phyloP scores from a whole-genome alignment of 1,140 invertebrate genomes.

The Drosophila eugracilis region DNA sequence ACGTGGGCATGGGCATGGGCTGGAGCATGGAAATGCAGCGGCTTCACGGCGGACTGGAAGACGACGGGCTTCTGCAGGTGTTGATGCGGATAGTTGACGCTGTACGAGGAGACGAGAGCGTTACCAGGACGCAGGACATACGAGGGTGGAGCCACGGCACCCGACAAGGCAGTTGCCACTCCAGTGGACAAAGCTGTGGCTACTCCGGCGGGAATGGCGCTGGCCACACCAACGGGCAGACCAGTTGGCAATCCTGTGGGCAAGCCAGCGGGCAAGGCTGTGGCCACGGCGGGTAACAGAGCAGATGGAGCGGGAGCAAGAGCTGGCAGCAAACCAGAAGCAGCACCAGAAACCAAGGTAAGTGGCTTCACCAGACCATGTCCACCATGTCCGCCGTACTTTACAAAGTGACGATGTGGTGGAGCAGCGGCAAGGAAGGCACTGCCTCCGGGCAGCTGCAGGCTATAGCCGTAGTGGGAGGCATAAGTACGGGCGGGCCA shows the following conservation, averaged over 20 bases:
- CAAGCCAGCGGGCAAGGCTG: conserved; percentile 9
- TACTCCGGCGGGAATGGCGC: conserved; percentile 18
- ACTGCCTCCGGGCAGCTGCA: conserved; percentile 67
- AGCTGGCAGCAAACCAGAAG: conserved; percentile 12
- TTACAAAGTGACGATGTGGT: conserved; percentile 10
- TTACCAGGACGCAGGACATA: conserved; percentile 73
- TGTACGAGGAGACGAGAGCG: conserved; percentile 77
- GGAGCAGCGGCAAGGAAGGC: conserved; percentile 59
- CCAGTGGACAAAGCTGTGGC: conserved; percentile 15
- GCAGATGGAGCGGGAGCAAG: conserved; percentile 18
- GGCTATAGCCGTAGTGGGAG: conserved; percentile 73
- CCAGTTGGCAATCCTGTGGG: background rate
- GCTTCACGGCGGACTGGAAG: conserved; percentile 47
- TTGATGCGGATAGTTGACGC: conserved; percentile 78
- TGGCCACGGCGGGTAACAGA: conserved; percentile 19
- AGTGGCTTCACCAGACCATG: conserved; percentile 56
- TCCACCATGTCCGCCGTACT: conserved; percentile 42
- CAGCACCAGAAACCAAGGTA: conserved; percentile 19
- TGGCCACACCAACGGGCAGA: conserved; percentile 16
- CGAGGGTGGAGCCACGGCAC: conserved; percentile 28
- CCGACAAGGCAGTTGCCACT: conserved; percentile 13
- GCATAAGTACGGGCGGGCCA: conserved; percentile 77
- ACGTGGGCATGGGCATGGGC: conserved; percentile 37
- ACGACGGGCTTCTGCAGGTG: conserved; percentile 62
- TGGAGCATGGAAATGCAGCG: conserved; percentile 56